These are phyloP conservation scores for Mirza zaza DNA, from an alignment of 2,113 vertebrate species.

Conservation along the genomic window DNA sequence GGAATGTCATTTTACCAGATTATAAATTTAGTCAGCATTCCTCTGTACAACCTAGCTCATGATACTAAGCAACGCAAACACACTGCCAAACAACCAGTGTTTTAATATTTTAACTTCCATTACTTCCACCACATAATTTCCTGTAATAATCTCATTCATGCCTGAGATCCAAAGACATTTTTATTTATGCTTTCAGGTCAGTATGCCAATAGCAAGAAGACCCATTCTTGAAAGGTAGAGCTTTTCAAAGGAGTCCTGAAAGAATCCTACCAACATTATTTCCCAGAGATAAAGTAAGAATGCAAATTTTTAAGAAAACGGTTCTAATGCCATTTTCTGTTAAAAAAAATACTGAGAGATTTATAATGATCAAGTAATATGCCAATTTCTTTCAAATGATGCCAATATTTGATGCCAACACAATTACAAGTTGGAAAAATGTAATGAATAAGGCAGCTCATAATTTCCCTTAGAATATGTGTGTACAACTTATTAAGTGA, in stretches of 20 bases:
- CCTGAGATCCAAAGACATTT: not conserved
- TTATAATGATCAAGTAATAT: constrained; percentile 53
- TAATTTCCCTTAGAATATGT: constrained; percentile 64
- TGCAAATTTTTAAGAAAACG: constrained; percentile 22
- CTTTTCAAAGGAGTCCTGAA: not conserved
- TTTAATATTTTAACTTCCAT: constrained; percentile 28
- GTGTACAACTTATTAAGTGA: constrained; percentile 66
- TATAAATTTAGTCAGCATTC: constrained; percentile 26
- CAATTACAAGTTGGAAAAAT: constrained; percentile 73
- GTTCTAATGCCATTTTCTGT: constrained; percentile 5
- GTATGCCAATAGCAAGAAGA: constrained; percentile 29
- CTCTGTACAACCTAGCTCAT: not conserved
- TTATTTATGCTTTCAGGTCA: not conserved
- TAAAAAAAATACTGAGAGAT: constrained; percentile 25
- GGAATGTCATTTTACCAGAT: not conserved
- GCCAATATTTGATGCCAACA: constrained; percentile 59
- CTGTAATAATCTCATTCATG: constrained; percentile 49
- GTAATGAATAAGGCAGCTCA: constrained; percentile 67
- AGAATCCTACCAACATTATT: not conserved
- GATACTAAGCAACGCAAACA: constrained; percentile 59
- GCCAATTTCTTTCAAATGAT: constrained; percentile 55
- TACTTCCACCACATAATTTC: constrained; percentile 57
- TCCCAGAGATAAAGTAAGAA: not conserved
- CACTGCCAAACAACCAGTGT: constrained; percentile 20
- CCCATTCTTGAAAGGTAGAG: not conserved